A percentile compares a stretch with the other conserved stretches of the same genome.
These are phyloP conservation scores for Scaptomyza reducta DNA, from an alignment of 2,888 invertebrate genomes.

Conservation along the genomic window DNA sequence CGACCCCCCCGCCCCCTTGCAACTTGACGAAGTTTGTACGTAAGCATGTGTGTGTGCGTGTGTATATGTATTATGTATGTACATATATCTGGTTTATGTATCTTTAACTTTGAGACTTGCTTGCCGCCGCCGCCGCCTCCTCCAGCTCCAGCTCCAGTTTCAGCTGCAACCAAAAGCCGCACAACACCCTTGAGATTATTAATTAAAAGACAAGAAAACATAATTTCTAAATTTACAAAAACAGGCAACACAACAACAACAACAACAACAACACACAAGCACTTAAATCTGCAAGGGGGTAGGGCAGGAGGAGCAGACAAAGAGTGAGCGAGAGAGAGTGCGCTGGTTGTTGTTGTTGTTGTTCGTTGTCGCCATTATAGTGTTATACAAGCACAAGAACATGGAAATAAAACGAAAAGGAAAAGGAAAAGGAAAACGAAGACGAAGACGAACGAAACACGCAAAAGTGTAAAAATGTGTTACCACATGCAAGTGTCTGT, in stretches of 20 bases:
- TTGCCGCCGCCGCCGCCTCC: conserved; percentile 11
- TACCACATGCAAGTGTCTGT: background rate
- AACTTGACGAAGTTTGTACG: conserved; percentile 14
- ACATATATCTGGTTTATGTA: conserved; percentile 2
- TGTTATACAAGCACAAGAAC: conserved; percentile 21
- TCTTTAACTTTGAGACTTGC: conserved; percentile 19
- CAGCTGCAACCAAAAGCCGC: conserved; percentile 34
- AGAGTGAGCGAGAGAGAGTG: background rate
- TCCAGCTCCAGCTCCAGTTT: background rate
- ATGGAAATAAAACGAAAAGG: no score
- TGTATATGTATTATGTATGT: background rate
- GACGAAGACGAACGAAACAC: conserved; percentile 3
- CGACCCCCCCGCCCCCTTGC: conserved; percentile 5
- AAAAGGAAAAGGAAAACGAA: background rate
- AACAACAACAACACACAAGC: background rate
- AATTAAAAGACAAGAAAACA: conserved; percentile 80
- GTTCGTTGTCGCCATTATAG: conserved; percentile 13
- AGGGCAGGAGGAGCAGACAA: background rate
- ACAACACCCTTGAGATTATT: conserved; percentile 73
- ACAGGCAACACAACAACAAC: conserved; percentile 30
- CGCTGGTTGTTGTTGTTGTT: background rate
- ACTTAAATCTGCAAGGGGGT: background rate
- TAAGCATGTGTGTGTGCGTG: background rate
- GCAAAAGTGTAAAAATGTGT: conserved; percentile 13
- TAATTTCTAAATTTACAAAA: conserved; percentile 75